Evolutionary conservation across 2,797 vertebrate species (phyloP), one percentile per base, ranked within the genome.

Genomic region (Muscicapa striata): DNA sequence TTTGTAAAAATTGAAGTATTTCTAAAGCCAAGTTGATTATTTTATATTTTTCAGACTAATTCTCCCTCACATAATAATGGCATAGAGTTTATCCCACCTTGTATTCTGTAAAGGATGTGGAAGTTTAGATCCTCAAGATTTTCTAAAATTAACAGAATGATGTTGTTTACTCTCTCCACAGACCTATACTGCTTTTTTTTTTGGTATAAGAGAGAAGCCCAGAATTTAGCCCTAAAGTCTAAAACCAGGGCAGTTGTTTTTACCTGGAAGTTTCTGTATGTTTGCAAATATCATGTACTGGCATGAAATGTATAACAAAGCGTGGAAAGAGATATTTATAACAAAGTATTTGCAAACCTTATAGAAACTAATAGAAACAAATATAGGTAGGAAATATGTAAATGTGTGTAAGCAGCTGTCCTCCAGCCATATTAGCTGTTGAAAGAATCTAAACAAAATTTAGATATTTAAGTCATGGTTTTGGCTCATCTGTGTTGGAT

Each of bases 381-480:
- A 58, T 63, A 46, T 2, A 40, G 27, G 34, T 40, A 59, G 17
- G 27, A 86, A 75, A 78, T 27, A 2, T n/a, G 5, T 24, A 68
- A 38, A 48, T 4, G 15, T 0, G 0, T 52, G 29, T 36, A 57
- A 72, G 32, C 13, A 45, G 58, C 46, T 75, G 21, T 19, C 51
- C 27, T 78, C 27, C 45, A 78, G 9, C 36, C 21, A 30, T 17
- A 30, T 21, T 5, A 48, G 8, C 20, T 87, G 11, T 15, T 72
- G 63, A 57, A 91, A 84, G 21, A 67, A 70, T 51, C 10, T 19
- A 74, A 84, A 67, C 10, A 61, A 38, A 74, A 87, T 30, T 54
- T 69, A 32, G 64, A 13, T 87, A 34, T 66, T 77, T 70, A 45
- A 77, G 45, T 64, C 27, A 43, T 36, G 18, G 6, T 11, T 89